Conservation (phyloP, 2,797 vertebrate species). For the Phataginus tetradactyla region DNA sequence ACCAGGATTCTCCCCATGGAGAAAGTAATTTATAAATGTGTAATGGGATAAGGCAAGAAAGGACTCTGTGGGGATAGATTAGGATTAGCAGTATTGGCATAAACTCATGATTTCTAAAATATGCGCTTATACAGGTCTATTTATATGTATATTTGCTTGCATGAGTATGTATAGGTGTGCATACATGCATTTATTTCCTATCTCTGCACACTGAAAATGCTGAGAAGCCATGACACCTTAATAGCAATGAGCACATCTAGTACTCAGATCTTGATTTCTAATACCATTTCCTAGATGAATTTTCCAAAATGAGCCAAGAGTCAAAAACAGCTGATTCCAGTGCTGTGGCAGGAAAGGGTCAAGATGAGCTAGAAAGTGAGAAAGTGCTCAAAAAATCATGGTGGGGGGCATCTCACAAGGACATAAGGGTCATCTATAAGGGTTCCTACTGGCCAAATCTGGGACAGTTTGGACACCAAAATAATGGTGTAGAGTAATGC, state of each 20-base stretch:
- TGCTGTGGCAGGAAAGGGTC: neutral
- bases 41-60: neutral
- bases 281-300: neutral
- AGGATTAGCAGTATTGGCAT: too few species aligned
- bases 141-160: neutral
- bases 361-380: neutral
- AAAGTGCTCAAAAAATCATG: neutral
- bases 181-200: neutral
- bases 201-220: neutral
- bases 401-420: neutral
- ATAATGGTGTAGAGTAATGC: neutral
- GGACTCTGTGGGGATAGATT: neutral
- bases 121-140: rapidly evolving
- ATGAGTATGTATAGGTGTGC: rapidly evolving
- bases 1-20: neutral
- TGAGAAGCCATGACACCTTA: neutral
- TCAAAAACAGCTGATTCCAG: neutral
- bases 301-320: neutral
- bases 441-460: neutral
- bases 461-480: neutral
- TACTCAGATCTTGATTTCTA: neutral
- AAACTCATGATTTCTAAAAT: neutral
- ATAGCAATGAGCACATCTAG: too few species aligned
- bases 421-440: neutral
- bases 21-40: neutral